Evolutionary conservation across 2,888 invertebrate genomes (phyloP), one percentile per base, ranked within the genome.

Genomic region (Hemicrepidius hirtus): DNA sequence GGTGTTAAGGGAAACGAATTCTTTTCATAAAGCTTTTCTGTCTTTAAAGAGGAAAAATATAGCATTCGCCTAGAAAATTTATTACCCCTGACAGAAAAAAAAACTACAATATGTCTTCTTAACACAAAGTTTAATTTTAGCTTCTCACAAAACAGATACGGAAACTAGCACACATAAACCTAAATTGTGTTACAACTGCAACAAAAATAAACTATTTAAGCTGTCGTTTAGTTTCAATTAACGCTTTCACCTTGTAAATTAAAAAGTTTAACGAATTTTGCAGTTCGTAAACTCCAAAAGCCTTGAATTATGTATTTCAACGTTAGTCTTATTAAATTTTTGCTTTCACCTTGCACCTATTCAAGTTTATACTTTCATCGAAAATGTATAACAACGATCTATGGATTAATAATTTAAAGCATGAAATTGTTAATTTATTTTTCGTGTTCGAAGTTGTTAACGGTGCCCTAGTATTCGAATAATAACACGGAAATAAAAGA

Each of bases 21-120:
- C 10, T 9, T 10, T 44, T 44, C 44, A 44, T 44, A 44, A 44
- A 44, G 44, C 44, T 18, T 44, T 44, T 49, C 21, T 4, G 49
- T 20, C 49, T 49, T n/a, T 49, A 6, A 9, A 21, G 12, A 18
- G 21, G 18, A 49, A 49, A 49, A 21, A 49, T 49, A 49, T 49
- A 2, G 20, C 10, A 12, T n/a, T 49, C 49, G 10, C 3, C 20
- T 0, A 21, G 21, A 3, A 44, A 44, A 44, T 24, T 50, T 50
- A 24, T 50, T 50, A 24, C 24, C 12, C 12, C 53, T 32, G 32
- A 9, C 53, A 28, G 7, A 55, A 49, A 55, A 28, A 16, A 55
- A 55, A 24, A n/a, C n/a, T 55, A 32, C 53, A 55, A 55, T 55
- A 55, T 24, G 32, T 55, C 53, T 50, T 55, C 53, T 50, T 10